These are phyloP conservation scores for Mycteria americana DNA, from an alignment of 2,797 vertebrate species.

Conservation along the genomic window DNA sequence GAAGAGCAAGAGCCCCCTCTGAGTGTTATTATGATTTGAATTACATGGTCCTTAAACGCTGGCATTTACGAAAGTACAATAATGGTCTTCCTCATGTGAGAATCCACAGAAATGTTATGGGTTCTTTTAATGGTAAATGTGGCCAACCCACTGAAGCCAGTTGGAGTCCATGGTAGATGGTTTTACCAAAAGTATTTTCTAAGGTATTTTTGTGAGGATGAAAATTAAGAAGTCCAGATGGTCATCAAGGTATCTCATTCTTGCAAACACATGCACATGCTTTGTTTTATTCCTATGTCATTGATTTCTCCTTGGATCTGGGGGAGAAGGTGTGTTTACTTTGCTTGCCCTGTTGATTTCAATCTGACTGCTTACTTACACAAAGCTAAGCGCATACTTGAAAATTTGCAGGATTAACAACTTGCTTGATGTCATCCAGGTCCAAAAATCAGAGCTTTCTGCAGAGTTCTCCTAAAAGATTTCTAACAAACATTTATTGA, in stretches of 20 bases:
- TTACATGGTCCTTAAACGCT: background rate
- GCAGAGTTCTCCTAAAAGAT: background rate
- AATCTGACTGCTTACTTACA: background rate
- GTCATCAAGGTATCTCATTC: background rate
- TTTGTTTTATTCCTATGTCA: background rate
- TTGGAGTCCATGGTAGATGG: background rate
- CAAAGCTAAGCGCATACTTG: background rate
- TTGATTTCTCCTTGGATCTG: background rate
- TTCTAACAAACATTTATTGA: background rate
- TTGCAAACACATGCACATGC: background rate
- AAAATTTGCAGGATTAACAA: background rate
- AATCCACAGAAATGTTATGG: slow-evolving; percentile 29
- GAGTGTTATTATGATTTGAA: slow-evolving; percentile 6
- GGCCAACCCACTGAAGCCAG: background rate
- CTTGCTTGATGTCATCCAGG: background rate
- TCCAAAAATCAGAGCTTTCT: background rate
- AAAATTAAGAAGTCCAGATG: background rate
- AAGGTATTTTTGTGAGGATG: background rate
- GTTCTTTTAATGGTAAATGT: background rate
- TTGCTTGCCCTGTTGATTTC: background rate
- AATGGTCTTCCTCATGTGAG: slow-evolving; percentile 28
- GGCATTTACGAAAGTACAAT: slow-evolving; percentile 7
- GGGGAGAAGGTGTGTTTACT: background rate
- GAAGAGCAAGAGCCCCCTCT: slow-evolving; percentile 25
- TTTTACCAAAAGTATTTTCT: slow-evolving; percentile 19